Evolutionary conservation across 92 coral and sea anemone genomes (phyloP), one percentile per base, ranked within the genome.

Genomic region (Montipora capitata): DNA sequence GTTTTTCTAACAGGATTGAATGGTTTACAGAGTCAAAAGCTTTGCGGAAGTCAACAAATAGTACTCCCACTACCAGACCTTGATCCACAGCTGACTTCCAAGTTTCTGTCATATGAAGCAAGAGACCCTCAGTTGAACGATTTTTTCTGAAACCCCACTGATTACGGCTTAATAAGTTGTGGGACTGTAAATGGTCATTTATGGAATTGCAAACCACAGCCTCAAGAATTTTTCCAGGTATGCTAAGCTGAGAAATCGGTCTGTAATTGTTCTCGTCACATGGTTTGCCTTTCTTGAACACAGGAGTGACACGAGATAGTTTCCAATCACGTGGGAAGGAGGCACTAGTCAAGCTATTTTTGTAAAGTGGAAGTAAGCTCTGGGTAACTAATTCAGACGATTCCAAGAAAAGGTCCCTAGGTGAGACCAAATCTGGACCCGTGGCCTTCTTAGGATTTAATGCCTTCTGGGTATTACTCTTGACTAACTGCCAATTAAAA

Each of bases 381-480:
- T n/a, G n/a, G n/a, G n/a, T n/a, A n/a, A n/a, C n/a, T n/a, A n/a
- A n/a, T n/a, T n/a, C n/a, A n/a, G n/a, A n/a, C 44, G 54, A 3
- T 57, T 14, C 72, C 40, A 83, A 27, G 58, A 15, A 40, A 71
- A 74, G 89, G 59, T 84, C 89, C 89, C 72, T 84, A 0, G 89
- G 74, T 59, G 89, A 84, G 13, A 82, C 87, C 27, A 17, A 61
- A 41, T 84, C 89, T 4, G 87, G 87, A 39, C 87, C 87, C 68
- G 79, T 71, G 38, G 87, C 87, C 76, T 83, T 83, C 12, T 84
- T 74, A 4, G 89, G 89, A 35, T 84, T 84, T 0, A 80, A 2
- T 3, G 89, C 27, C 78, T 72, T 84, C 54, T 10, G 43, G 12
- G 58, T 15, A 7, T 73, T 72, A 17, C 64, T 73, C 49, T 40